A percentile compares a stretch with the other conserved stretches of the same genome.
phyloP scores from a whole-genome alignment of 2,113 vertebrate genomes.

The rat (Rattus norvegicus) region DNA sequence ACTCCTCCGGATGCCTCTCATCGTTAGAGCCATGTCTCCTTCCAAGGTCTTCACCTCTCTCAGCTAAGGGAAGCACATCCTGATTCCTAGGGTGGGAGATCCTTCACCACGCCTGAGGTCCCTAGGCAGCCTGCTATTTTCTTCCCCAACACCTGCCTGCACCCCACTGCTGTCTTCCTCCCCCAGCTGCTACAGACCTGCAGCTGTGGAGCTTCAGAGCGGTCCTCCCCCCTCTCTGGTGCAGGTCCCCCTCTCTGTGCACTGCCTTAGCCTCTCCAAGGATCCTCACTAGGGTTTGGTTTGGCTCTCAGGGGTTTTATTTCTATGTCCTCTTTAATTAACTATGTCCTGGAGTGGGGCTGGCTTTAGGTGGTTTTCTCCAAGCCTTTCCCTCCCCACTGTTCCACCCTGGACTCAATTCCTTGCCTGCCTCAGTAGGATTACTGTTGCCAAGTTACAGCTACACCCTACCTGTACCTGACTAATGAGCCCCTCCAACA shows the following conservation, averaged over 20 bases:
- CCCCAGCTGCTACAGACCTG: background rate
- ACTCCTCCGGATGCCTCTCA: background rate
- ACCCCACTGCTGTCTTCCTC: background rate
- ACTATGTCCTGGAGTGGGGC: background rate
- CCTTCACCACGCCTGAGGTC: background rate
- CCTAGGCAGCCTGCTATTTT: background rate
- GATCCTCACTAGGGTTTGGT: background rate
- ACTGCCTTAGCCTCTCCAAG: background rate
- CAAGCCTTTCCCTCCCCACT: background rate
- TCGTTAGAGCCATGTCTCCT: background rate
- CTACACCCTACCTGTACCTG: background rate
- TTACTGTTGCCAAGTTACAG: conserved; percentile 16
- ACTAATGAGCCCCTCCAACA: conserved; percentile 27
- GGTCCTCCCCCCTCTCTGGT: background rate
- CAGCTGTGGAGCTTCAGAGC: background rate
- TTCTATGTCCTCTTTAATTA: background rate
- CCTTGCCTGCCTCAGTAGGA: no score
- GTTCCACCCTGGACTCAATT: background rate
- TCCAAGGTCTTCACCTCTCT: background rate
- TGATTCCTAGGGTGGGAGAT: background rate
- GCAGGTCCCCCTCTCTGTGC: background rate
- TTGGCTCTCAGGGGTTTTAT: background rate
- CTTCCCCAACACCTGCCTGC: background rate
- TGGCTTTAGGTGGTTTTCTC: background rate
- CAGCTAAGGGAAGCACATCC: background rate